A percentile compares a stretch with the other conserved stretches of the same genome.
Conservation (phyloP, 2,113 vertebrate genomes). For the Uria lomvia region DNA sequence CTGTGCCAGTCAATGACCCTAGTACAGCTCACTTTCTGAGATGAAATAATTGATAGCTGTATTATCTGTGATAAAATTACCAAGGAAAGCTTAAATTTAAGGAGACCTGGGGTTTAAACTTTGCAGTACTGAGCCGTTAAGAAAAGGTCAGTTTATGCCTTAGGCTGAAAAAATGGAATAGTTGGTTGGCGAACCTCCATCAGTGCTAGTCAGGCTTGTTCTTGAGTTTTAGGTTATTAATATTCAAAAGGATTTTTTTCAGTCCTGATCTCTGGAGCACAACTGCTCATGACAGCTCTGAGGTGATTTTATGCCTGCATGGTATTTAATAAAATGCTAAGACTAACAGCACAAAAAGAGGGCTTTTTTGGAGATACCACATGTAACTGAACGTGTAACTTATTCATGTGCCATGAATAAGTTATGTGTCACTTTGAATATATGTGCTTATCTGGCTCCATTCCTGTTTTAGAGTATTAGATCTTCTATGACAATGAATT, state of each 20-base stretch:
- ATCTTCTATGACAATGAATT: background rate
- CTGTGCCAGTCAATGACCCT: background rate
- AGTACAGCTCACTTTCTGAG: background rate
- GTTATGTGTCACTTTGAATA: background rate
- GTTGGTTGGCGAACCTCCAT: background rate
- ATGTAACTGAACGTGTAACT: background rate
- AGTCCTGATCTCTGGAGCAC: constrained; percentile 14
- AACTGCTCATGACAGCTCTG: background rate
- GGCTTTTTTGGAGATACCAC: background rate
- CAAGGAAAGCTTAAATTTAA: background rate
- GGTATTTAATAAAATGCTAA: background rate
- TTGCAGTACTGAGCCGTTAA: background rate
- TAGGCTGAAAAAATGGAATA: background rate
- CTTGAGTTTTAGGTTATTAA: constrained; percentile 13
- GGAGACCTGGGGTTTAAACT: background rate
- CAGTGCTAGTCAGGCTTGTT: background rate
- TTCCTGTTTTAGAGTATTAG: background rate
- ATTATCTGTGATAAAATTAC: background rate
- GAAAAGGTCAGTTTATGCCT: constrained; percentile 49
- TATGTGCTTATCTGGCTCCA: background rate
- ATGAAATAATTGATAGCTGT: background rate
- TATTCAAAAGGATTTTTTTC: constrained; percentile 26
- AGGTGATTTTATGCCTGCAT: background rate
- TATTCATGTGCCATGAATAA: background rate
- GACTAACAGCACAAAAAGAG: background rate